Conservation (phyloP, 2,113 vertebrate genomes). For the Hystrix brachyura region DNA sequence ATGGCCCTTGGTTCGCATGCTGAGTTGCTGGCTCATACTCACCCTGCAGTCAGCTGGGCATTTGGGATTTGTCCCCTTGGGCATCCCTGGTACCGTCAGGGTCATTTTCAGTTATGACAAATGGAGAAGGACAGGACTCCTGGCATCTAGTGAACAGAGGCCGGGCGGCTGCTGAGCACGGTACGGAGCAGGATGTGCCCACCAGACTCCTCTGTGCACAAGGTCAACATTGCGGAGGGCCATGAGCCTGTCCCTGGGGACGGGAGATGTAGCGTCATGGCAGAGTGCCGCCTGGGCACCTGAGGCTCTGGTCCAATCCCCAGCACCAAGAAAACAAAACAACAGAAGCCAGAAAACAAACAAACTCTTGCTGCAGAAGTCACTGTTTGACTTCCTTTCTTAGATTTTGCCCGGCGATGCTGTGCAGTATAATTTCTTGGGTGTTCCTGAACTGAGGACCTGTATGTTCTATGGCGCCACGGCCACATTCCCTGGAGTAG, state of each 20-base stretch:
- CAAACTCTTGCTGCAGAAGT: neutral
- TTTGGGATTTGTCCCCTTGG: neutral
- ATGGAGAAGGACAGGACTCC: neutral
- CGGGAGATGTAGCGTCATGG: too few species aligned
- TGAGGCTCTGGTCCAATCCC: neutral
- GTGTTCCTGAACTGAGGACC: neutral
- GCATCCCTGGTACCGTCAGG: neutral
- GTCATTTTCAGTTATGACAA: neutral
- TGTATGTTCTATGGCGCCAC: neutral
- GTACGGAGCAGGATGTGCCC: too few species aligned
- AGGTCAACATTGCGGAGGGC: neutral
- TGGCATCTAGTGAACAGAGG: neutral
- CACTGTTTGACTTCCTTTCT: constrained; percentile 15
- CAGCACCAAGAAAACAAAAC: neutral
- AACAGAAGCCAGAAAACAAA: neutral
- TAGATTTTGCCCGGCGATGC: neutral
- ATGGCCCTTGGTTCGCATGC: neutral
- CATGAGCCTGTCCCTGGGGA: neutral
- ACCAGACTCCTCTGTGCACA: neutral
- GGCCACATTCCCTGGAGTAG: too few species aligned
- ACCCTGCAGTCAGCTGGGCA: neutral
- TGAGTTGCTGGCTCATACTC: neutral
- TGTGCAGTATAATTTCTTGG: neutral
- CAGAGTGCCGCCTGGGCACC: neutral
- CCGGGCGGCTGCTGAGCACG: neutral